Evolutionary conservation across 2,888 invertebrate species (phyloP).

Genomic region (Aplocera efformata): DNA sequence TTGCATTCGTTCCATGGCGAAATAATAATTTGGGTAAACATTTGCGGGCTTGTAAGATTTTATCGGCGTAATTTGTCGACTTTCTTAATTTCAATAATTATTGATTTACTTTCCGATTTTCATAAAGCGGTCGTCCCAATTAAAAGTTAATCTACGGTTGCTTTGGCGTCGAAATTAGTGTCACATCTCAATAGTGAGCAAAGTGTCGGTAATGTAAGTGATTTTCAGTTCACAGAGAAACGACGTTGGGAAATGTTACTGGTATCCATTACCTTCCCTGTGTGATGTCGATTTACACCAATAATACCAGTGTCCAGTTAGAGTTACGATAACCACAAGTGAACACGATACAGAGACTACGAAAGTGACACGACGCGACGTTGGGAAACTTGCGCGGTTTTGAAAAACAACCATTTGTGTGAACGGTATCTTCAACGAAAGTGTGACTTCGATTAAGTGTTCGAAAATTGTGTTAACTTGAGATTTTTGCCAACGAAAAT

Average conservation of each 20-base stretch:
- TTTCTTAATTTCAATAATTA: slow-evolving; percentile 41
- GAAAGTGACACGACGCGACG: slow-evolving; percentile 67
- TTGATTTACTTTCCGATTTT: slow-evolving; percentile 13
- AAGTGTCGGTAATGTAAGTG: slow-evolving; percentile 49
- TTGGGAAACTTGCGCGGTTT: slow-evolving; percentile 69
- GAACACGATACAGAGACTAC: slow-evolving; percentile 67
- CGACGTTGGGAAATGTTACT: slow-evolving; percentile 58
- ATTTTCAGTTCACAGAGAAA: slow-evolving; percentile 67
- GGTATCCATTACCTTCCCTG: slow-evolving; percentile 71
- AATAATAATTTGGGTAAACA: slow-evolving; percentile 56
- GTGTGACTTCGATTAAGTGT: slow-evolving; percentile 44
- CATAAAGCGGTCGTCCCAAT: neutral
- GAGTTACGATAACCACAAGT: slow-evolving; percentile 76
- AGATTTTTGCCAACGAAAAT: slow-evolving; percentile 10
- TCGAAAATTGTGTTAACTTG: slow-evolving; percentile 21
- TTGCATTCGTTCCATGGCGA: slow-evolving; percentile 33
- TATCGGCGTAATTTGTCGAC: slow-evolving; percentile 43
- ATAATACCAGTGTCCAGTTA: slow-evolving; percentile 64
- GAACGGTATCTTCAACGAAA: slow-evolving; percentile 39
- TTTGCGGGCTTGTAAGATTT: slow-evolving; percentile 39
- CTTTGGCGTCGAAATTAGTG: slow-evolving; percentile 40
- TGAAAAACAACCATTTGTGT: slow-evolving; percentile 58
- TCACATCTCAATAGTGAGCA: slow-evolving; percentile 40
- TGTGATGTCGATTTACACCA: slow-evolving; percentile 63
- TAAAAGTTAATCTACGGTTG: slow-evolving; percentile 45